Percentiles rank a stretch among this genome's conserved stretches.
phyloP scores from a whole-genome alignment of 1,140 invertebrate genomes.

The silkworm (Bombyx mori) region DNA sequence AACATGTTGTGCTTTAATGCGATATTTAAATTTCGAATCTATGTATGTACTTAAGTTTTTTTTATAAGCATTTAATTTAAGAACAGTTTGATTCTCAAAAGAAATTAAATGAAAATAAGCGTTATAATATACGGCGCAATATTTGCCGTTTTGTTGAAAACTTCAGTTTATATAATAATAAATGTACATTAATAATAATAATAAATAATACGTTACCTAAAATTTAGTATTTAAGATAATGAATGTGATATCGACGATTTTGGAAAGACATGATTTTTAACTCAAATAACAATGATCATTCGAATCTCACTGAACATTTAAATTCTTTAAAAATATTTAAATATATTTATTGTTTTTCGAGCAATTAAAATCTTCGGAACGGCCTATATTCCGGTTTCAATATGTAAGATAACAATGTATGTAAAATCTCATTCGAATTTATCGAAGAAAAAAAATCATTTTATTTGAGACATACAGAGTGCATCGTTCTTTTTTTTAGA shows the following conservation, averaged over 20 bases:
- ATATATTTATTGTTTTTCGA: background rate
- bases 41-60: too few species aligned
- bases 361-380: background rate
- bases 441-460: background rate
- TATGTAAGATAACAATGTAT: too few species aligned
- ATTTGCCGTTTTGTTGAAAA: too few species aligned
- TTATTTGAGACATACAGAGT: background rate
- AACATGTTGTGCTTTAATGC: too few species aligned
- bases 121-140: too few species aligned
- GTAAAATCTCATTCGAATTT: too few species aligned
- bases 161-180: too few species aligned
- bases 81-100: too few species aligned
- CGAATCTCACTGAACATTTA: background rate
- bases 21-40: too few species aligned
- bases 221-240: background rate
- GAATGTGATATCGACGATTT: background rate
- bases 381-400: too few species aligned
- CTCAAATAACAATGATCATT: background rate
- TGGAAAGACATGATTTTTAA: background rate
- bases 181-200: background rate
- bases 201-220: background rate
- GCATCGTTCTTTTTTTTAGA: background rate
- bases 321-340: background rate
- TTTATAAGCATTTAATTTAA: too few species aligned
- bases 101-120: too few species aligned